Conservation (phyloP, 2,113 vertebrate genomes). For the Gnathonemus echidnorhynchus region DNA sequence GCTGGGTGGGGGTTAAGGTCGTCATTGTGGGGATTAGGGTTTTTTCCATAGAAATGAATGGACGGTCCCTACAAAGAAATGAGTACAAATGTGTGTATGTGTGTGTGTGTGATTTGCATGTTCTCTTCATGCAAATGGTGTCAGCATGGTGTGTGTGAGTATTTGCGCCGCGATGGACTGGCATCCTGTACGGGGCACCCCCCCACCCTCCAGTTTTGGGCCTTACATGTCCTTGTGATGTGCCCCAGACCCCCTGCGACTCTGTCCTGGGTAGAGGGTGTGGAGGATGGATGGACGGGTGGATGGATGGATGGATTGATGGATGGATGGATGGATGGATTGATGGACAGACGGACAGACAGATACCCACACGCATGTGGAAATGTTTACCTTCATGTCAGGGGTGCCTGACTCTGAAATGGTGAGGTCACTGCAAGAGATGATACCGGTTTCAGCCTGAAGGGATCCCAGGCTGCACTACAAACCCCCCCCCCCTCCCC, state of each 20-base stretch:
- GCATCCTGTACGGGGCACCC: background rate
- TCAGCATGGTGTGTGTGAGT: background rate
- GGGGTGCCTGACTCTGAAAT: background rate
- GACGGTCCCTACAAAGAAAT: background rate
- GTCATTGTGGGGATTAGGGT: background rate
- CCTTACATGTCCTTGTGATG: background rate
- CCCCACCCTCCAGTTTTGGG: background rate
- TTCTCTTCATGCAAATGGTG: background rate
- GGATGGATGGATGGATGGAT: background rate
- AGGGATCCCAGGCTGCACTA: background rate
- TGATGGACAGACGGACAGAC: background rate
- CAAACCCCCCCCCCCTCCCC: background rate
- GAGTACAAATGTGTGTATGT: background rate
- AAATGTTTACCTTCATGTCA: background rate
- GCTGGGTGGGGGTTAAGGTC: background rate
- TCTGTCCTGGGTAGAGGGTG: background rate
- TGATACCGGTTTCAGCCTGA: background rate
- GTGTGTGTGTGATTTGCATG: background rate
- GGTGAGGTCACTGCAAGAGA: background rate
- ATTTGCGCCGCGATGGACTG: background rate
- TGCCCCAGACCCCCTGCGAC: background rate
- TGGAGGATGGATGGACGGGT: background rate
- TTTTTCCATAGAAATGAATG: background rate
- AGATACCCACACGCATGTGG: background rate
- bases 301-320: background rate